Evolutionary conservation across 2,797 vertebrate genomes (phyloP), one percentile per base, ranked within the genome.

Genomic region (Esox masquinongy): DNA sequence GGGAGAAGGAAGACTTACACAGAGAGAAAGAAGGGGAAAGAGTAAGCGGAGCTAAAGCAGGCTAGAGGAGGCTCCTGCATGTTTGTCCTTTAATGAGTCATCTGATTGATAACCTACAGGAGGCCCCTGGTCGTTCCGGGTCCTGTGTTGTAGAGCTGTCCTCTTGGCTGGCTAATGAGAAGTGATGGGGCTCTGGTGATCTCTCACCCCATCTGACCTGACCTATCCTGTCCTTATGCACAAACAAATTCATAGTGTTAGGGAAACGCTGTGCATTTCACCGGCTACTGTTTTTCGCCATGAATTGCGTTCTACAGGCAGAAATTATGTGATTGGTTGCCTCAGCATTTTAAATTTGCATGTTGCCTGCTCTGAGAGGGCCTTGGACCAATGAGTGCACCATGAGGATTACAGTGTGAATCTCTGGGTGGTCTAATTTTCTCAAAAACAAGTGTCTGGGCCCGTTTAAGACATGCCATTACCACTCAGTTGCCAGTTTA

Each of bases 21-120:
- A 66, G 63, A 66, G 63, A 7, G 56, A 66, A 29, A 34, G 63
- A 36, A 29, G 8, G 29, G 16, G n/a, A 15, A 8, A 67, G 64
- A 31, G 64, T 0, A 9, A 29, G 29, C 7, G 14, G 63, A 6
- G 63, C 8, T 15, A 15, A n/a, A 31, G 63, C 7, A 3, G 9
- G 29, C 31, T 11, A 67, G 31, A 67, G 1, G 7, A 34, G 29
- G 29, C 31, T 78, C 68, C 61, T 75, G 22, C 68, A 61, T 72
- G 50, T 70, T 53, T 68, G 63, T 64, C 68, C 70, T 75, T 61
- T 84, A 87, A 83, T 81, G 64, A 81, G 77, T 47, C 64, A 49
- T 74, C 70, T 82, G 81, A 85, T 77, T 83, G 82, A 85, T 82
- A 73, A 76, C 81, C 79, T 79, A 67, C 71, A 75, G 80, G 70